Conservation (phyloP, 2,888 invertebrate genomes). For the Drosophila austrosaltans region DNA sequence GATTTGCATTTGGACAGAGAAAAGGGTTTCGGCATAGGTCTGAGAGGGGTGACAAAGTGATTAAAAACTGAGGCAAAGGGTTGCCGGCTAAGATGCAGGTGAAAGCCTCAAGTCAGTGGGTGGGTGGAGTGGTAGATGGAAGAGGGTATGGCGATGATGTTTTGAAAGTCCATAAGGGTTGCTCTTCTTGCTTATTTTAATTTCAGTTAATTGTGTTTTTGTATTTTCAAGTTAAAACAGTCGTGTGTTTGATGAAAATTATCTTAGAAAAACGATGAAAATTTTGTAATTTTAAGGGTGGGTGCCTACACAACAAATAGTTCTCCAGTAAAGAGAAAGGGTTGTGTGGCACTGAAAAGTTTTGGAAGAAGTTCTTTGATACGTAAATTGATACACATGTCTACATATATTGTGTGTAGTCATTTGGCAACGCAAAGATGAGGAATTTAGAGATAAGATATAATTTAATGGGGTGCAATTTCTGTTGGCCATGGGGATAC, state of each 20-base stretch:
- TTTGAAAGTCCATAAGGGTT: slow-evolving; percentile 60
- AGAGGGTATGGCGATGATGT: slow-evolving; percentile 16
- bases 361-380: slow-evolving; percentile 31
- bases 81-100: slow-evolving; percentile 42
- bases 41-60: slow-evolving; percentile 73
- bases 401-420: slow-evolving; percentile 41
- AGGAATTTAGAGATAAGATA: slow-evolving; percentile 8
- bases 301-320: slow-evolving; percentile 15
- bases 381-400: slow-evolving; percentile 10
- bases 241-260: slow-evolving; percentile 74
- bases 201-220: slow-evolving; percentile 77
- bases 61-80: slow-evolving; percentile 69
- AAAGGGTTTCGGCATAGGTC: slow-evolving; percentile 61
- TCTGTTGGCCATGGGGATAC: background rate
- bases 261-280: slow-evolving; percentile 71
- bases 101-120: slow-evolving; percentile 49
- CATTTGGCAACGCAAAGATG: slow-evolving; percentile 38
- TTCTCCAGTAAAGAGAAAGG: slow-evolving; percentile 21
- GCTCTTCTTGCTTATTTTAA: slow-evolving; percentile 69
- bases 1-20: slow-evolving; percentile 68
- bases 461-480: background rate
- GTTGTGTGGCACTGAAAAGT: slow-evolving; percentile 20
- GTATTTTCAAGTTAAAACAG: slow-evolving; percentile 68
- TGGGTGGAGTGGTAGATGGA: slow-evolving; percentile 11
- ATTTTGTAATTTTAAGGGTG: slow-evolving; percentile 40